Evolutionary conservation across 2,113 vertebrate species (phyloP).

Genomic region (Equus quagga): DNA sequence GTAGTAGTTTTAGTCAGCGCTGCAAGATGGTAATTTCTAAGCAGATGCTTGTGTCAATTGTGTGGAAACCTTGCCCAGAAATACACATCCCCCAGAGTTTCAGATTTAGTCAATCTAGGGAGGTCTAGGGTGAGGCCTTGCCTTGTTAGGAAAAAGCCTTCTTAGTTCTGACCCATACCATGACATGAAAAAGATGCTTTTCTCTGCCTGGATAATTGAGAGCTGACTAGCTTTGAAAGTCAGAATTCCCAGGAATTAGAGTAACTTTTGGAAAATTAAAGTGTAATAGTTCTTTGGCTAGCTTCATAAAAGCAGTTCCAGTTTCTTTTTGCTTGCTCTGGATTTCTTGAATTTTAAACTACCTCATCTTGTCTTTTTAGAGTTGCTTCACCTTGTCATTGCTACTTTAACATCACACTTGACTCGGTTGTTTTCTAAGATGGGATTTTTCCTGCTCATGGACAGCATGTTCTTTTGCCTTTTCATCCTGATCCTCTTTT

Average conservation of each 20-base stretch:
- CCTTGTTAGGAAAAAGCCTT: not conserved
- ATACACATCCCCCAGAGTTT: not conserved
- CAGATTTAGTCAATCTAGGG: not conserved
- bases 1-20: not conserved
- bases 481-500: constrained; percentile 54
- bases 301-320: constrained; percentile 44
- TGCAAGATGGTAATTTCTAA: not conserved
- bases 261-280: constrained; percentile 21
- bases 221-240: constrained; percentile 24
- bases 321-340: constrained; percentile 58
- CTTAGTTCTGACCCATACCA: not conserved
- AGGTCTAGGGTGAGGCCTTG: not conserved
- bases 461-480: constrained; percentile 3
- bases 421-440: constrained; percentile 11
- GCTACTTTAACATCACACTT: constrained; percentile 32
- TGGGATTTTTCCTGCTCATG: not conserved
- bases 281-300: constrained; percentile 28
- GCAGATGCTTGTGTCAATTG: not conserved
- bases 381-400: constrained; percentile 54
- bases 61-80: not conserved
- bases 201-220: constrained; percentile 26
- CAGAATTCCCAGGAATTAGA: constrained; percentile 54
- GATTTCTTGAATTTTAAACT: constrained; percentile 78
- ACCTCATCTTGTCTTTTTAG: constrained; percentile 75
- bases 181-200: not conserved